Base-by-base conservation (phyloP, 1,140 invertebrate species). In the Gonioctena quinquepunctata region DNA sequence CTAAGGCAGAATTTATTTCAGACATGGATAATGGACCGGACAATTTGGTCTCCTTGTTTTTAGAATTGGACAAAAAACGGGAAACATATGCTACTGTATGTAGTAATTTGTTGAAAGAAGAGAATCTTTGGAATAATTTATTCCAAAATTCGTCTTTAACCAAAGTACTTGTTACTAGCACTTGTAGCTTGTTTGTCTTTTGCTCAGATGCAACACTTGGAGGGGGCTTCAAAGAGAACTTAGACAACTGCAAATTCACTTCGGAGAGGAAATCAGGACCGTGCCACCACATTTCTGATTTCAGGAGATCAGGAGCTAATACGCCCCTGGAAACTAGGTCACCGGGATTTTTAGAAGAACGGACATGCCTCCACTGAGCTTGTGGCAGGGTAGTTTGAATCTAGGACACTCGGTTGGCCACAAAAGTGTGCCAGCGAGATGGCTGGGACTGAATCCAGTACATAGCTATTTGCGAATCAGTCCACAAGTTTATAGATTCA, bases 321-420 rank as follows among this genome's bases (percentile, higher is more conserved):
- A 74, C 13, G 0, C 80, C 78, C n/a, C 81, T 66, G 1, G 80
- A 81, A 26, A 80, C 49, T 6, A 76, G n/a, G 65, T 83, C 80
- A 0, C 80, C 81, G 6, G 79, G 80, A 71, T 83, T 84, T 3
- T 79, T 68, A 2, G 73, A 13, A 1, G 78, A 68, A n/a, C 54
- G 27, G 13, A 83, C 73, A 59, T 84, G 76, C 1, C 66, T 57
- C 81, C 81, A 83, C 6, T 75, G 7, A 7, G 23, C 13, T 6
- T 18, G 19, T 25, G 68, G 33, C 1, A 77, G 72, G 1, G 61
- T 7, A 13, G 69, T 22, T 49, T 81, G 78, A 50, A 85, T 25
- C 13, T 11, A 13, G 22, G 13, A 50, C 23, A n/a, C 23, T 19
- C 42, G 25, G 42, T 19, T 26, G 18, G 3, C 82, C n/a, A 70